Percentiles rank a stretch among this genome's conserved stretches.
Evolutionary conservation across 1,140 invertebrate genomes (phyloP).

Genomic region (Helicoverpa zea): DNA sequence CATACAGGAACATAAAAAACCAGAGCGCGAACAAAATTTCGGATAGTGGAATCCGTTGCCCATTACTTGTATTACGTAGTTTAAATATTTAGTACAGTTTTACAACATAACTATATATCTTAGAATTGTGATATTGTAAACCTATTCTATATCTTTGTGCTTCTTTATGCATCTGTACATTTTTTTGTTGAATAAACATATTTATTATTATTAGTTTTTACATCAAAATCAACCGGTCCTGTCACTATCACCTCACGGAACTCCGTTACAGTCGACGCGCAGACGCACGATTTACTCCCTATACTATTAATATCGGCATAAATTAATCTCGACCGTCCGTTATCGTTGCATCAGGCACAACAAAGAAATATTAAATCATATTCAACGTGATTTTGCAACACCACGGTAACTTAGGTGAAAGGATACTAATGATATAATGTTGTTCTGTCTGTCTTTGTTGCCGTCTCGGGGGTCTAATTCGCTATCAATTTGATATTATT

Average conservation of each 20-base stretch:
- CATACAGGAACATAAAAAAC: no score
- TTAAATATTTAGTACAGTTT: no score
- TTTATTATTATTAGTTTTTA: no score
- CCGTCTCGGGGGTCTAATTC: not conserved
- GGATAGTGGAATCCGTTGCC: no score
- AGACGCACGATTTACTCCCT: slow-evolving; percentile 41
- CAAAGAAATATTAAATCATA: slow-evolving; percentile 52
- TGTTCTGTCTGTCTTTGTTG: slow-evolving; percentile 1
- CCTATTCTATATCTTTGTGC: no score
- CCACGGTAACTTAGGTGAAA: slow-evolving; percentile 39
- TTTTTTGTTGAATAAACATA: no score
- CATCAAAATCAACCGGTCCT: not conserved
- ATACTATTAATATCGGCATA: slow-evolving; percentile 51
- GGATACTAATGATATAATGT: slow-evolving; percentile 42
- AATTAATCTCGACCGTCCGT: slow-evolving; percentile 48
- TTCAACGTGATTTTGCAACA: slow-evolving; percentile 42
- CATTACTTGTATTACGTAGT: no score
- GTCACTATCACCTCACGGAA: not conserved
- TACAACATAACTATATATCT: no score
- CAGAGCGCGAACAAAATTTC: no score
- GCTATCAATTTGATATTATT: slow-evolving; percentile 4
- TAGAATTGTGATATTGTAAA: no score
- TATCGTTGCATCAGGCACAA: slow-evolving; percentile 47
- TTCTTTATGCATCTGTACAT: no score
- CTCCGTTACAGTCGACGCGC: slow-evolving; percentile 20